Percentiles rank a stretch among this genome's conserved stretches.
Evolutionary conservation across 1,140 invertebrate genomes (phyloP).

Genomic region (Heliconius hermathena): DNA sequence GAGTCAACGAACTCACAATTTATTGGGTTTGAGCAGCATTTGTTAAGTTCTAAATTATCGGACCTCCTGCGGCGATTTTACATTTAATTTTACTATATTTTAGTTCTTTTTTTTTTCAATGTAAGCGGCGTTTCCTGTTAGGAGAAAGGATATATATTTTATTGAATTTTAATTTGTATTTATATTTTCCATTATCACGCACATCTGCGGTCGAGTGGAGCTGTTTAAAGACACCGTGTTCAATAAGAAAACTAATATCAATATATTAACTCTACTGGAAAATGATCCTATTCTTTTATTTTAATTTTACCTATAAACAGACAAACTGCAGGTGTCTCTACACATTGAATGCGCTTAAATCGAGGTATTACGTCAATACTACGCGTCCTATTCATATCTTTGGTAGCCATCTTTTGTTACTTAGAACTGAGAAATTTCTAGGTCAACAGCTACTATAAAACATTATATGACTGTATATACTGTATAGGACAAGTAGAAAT

Average conservation of each 20-base stretch:
- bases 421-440: constrained; percentile 39
- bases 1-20: constrained; percentile 51
- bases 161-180: neutral
- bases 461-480: neutral
- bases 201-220: neutral
- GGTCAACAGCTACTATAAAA: constrained; percentile 31
- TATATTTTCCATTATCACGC: constrained; percentile 1
- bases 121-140: neutral
- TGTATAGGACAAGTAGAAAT: neutral
- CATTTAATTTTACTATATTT: constrained; percentile 23
- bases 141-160: neutral
- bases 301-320: neutral
- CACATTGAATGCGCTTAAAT: constrained; percentile 12
- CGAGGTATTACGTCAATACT: constrained; percentile 29
- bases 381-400: constrained; percentile 34
- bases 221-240: neutral
- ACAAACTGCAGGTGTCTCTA: constrained; percentile 33
- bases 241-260: too few relatives aligned
- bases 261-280: too few relatives aligned
- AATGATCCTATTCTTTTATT: too few relatives aligned
- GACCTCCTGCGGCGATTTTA: constrained; percentile 42
- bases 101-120: constrained; percentile 14
- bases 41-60: constrained; percentile 37
- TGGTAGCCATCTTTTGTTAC: constrained; percentile 37
- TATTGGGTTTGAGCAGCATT: constrained; percentile 43